phyloP scores from a whole-genome alignment of 2,888 invertebrate genomes.

The Phyllotreta striolata region DNA sequence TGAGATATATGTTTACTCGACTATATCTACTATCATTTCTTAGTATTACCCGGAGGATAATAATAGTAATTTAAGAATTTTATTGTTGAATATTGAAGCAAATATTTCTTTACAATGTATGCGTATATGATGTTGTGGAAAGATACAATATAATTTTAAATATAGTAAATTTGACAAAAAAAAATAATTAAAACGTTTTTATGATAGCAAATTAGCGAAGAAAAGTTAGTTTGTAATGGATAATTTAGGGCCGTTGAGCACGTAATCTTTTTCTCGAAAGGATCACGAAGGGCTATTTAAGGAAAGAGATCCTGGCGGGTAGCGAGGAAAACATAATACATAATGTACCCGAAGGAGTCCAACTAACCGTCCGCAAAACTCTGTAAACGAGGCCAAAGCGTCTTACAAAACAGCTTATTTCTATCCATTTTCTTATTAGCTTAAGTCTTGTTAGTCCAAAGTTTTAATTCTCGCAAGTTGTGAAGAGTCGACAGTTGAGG shows the following conservation, averaged over 20 bases:
- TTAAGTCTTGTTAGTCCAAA: slow-evolving; percentile 69
- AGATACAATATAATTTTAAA: no score
- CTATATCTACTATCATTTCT: slow-evolving; percentile 24
- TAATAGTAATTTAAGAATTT: slow-evolving; percentile 4
- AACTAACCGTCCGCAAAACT: slow-evolving; percentile 48
- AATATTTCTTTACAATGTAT: no score
- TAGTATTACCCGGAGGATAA: slow-evolving; percentile 5
- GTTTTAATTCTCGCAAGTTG: slow-evolving; percentile 70
- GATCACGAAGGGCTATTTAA: slow-evolving; percentile 18
- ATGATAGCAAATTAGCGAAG: background rate
- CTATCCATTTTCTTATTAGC: slow-evolving; percentile 63
- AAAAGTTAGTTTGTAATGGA: slow-evolving; percentile 21
- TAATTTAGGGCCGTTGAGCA: slow-evolving; percentile 15
- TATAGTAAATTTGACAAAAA: no score
- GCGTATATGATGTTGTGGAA: no score
- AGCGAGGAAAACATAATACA: slow-evolving; percentile 29
- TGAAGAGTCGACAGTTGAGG: slow-evolving; percentile 60
- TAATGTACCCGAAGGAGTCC: slow-evolving; percentile 43
- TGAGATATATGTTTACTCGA: slow-evolving; percentile 32
- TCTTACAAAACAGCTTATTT: slow-evolving; percentile 63
- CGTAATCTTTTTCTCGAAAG: slow-evolving; percentile 28
- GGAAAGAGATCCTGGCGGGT: slow-evolving; percentile 15
- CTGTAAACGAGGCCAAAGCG: slow-evolving; percentile 54
- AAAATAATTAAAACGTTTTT: no score
- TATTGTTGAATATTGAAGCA: no score